phyloP scores from a whole-genome alignment of 2,888 invertebrate genomes.

The Anthophora plumipes region DNA sequence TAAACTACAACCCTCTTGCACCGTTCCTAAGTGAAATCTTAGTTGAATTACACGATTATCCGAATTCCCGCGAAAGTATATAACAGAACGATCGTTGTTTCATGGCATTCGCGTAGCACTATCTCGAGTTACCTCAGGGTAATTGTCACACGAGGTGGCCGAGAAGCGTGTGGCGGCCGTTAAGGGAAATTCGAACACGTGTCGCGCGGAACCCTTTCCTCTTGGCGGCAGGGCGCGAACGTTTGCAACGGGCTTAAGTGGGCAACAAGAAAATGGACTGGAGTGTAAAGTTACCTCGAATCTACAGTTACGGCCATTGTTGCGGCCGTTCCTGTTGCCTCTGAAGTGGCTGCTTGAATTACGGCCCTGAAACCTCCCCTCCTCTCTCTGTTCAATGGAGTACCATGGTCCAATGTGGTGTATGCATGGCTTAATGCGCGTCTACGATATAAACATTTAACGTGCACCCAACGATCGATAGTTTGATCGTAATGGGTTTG shows the following conservation, averaged over 20 bases:
- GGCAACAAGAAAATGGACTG: constrained; percentile 68
- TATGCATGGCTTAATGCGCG: constrained; percentile 46
- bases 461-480: constrained; percentile 45
- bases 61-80: not conserved
- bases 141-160: constrained; percentile 56
- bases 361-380: constrained; percentile 59
- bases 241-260: constrained; percentile 60
- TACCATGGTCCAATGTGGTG: constrained; percentile 11
- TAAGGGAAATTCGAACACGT: constrained; percentile 70
- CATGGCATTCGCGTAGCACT: not conserved
- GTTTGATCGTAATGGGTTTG: constrained; percentile 29
- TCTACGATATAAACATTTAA: constrained; percentile 59
- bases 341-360: constrained; percentile 76
- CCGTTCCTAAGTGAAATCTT: not conserved
- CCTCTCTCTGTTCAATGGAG: constrained; percentile 37
- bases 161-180: constrained; percentile 47
- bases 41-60: not conserved
- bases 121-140: constrained; percentile 63
- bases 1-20: not conserved
- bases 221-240: constrained; percentile 45
- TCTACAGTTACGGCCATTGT: constrained; percentile 77
- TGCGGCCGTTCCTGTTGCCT: constrained; percentile 69
- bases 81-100: constrained; percentile 16
- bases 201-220: constrained; percentile 58
- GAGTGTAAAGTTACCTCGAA: constrained; percentile 78